Conservation (phyloP, 2,113 vertebrate genomes). For the Muscicapa adusta region DNA sequence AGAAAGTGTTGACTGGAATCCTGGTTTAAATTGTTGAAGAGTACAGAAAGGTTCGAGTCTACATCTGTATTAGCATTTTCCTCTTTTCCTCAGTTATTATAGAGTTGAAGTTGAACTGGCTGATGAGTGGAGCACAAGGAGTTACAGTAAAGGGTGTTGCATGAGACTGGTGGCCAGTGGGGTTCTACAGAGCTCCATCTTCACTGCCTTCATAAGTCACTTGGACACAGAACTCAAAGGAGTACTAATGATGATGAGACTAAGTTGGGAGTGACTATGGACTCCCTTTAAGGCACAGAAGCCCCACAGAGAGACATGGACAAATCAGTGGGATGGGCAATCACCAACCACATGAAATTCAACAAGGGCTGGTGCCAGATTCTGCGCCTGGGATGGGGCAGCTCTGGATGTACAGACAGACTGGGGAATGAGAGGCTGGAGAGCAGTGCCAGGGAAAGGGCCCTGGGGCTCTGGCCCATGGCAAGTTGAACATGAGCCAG, state of each 20-base stretch:
- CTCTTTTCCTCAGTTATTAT: background rate
- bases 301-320: background rate
- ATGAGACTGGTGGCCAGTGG: background rate
- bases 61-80: background rate
- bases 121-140: background rate
- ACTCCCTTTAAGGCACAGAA: background rate
- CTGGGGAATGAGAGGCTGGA: no score
- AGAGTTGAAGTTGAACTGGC: background rate
- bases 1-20: background rate
- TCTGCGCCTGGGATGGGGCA: background rate
- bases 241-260: background rate
- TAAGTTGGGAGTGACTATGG: background rate
- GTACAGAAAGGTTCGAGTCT: background rate
- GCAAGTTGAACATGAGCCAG: background rate
- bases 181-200: accelerated
- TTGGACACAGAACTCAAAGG: background rate
- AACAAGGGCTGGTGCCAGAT: background rate
- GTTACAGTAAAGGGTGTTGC: background rate
- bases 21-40: background rate
- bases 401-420: no score
- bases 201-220: background rate
- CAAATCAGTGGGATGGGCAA: accelerated
- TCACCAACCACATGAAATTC: background rate
- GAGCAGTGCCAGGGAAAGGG: no score
- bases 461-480: background rate